Conservation (phyloP, 2,797 vertebrate genomes). For the Falco novaeseelandiae region DNA sequence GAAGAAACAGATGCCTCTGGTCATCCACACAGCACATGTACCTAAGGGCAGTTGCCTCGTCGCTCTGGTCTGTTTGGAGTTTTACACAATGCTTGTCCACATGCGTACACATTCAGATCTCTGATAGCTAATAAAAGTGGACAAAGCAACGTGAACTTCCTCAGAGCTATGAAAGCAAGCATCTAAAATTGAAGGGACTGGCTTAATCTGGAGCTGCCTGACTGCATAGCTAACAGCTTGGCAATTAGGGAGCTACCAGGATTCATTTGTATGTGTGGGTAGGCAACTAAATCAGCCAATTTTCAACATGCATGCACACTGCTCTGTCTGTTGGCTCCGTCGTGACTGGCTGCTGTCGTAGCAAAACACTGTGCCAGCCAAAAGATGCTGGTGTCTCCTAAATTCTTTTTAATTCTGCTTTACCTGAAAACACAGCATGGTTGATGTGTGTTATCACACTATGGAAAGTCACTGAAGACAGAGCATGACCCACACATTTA, state of each 20-base stretch:
- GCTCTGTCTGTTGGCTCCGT: conserved; percentile 40
- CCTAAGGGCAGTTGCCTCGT: not conserved
- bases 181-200: conserved; percentile 25
- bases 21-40: not conserved
- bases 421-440: not conserved
- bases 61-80: not conserved
- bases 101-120: not conserved
- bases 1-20: not conserved
- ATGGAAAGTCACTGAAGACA: not conserved
- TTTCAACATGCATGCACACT: conserved; percentile 64
- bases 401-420: not conserved
- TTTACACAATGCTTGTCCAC: not conserved
- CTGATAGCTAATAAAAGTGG: not conserved
- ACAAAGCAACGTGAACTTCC: conserved; percentile 3
- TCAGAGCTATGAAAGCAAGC: conserved; percentile 28
- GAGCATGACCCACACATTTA: rapidly evolving
- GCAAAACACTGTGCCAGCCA: conserved; percentile 31
- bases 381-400: not conserved
- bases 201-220: conserved; percentile 36
- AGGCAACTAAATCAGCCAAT: conserved; percentile 61
- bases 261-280: not conserved
- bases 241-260: conserved; percentile 38
- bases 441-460: no score
- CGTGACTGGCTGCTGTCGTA: conserved; percentile 30
- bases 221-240: conserved; percentile 41